phyloP scores from a whole-genome alignment of 1,140 invertebrate species.

The Drosophila burlai region DNA sequence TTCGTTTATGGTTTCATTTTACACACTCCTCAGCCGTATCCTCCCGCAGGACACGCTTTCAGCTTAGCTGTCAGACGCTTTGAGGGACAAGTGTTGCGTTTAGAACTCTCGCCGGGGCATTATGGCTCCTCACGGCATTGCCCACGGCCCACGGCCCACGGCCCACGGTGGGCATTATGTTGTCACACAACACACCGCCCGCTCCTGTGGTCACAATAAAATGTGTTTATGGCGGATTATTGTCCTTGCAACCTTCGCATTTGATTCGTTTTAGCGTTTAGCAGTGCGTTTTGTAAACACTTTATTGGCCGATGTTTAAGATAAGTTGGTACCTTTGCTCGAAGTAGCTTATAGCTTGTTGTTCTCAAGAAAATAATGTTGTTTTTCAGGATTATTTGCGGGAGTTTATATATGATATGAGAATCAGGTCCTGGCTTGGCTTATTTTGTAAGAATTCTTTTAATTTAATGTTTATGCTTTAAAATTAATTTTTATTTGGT shows the following conservation, averaged over 20 bases:
- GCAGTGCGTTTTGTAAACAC: constrained; percentile 11
- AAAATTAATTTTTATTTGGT: not conserved
- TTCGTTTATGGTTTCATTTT: constrained; percentile 81
- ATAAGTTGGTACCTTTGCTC: not conserved
- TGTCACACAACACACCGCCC: not conserved
- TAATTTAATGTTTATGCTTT: not conserved
- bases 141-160: not conserved
- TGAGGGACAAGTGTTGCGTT: constrained; percentile 73
- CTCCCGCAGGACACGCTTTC: constrained; percentile 41
- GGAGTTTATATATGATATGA: not conserved
- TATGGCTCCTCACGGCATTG: constrained; percentile 3
- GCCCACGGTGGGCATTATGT: constrained; percentile 7
- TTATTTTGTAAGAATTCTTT: not conserved
- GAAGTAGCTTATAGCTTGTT: not conserved
- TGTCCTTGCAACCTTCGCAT: constrained; percentile 1
- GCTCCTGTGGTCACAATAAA: constrained; percentile 5
- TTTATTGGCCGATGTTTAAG: constrained; percentile 16
- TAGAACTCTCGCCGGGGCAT: constrained; percentile 27
- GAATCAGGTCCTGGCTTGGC: not conserved
- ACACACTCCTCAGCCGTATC: constrained; percentile 42
- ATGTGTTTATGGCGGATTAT: constrained; percentile 28
- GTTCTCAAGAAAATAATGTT: not conserved
- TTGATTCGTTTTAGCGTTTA: constrained; percentile 8
- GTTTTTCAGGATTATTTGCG: not conserved
- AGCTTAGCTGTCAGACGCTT: constrained; percentile 64